Evolutionary conservation across 2,113 vertebrate genomes (phyloP).

Genomic region (Picathartes gymnocephalus): DNA sequence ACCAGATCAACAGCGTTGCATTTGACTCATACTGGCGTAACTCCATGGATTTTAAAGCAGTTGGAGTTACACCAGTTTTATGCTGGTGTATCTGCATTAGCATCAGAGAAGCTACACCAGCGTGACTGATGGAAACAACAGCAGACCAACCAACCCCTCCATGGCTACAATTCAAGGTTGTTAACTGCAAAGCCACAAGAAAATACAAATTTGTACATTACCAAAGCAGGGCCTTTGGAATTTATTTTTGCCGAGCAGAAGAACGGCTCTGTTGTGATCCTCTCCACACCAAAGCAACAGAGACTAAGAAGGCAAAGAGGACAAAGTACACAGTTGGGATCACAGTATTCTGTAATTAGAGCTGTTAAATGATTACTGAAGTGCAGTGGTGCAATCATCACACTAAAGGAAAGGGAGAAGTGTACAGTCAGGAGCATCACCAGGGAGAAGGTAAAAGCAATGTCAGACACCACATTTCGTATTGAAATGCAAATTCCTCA

Average conservation of each 20-base stretch:
- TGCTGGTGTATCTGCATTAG: conserved; percentile 5
- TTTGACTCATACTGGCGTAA: not conserved
- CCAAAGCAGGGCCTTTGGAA: conserved; percentile 12
- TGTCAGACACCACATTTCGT: not conserved
- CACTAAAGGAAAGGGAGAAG: not conserved
- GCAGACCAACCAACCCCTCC: not conserved
- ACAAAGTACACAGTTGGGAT: conserved; percentile 71
- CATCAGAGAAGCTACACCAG: not conserved
- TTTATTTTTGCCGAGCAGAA: not conserved
- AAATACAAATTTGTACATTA: conserved; percentile 50
- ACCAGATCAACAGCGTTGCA: not conserved
- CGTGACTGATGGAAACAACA: not conserved
- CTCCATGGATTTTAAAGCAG: not conserved
- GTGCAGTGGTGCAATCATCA: conserved; percentile 44
- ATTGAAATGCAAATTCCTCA: conserved; percentile 26
- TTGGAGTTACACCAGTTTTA: conserved; percentile 31
- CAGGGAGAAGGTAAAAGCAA: conserved; percentile 15
- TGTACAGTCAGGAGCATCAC: not conserved
- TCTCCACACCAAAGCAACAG: not conserved
- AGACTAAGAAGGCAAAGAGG: conserved; percentile 36
- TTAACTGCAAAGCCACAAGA: not conserved
- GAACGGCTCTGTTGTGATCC: not conserved
- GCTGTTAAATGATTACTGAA: conserved; percentile 65
- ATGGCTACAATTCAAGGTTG: not conserved
- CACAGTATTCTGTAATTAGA: conserved; percentile 55